Evolutionary conservation across 2,113 vertebrate species (phyloP).

Genomic region (Dasypus novemcinctus): DNA sequence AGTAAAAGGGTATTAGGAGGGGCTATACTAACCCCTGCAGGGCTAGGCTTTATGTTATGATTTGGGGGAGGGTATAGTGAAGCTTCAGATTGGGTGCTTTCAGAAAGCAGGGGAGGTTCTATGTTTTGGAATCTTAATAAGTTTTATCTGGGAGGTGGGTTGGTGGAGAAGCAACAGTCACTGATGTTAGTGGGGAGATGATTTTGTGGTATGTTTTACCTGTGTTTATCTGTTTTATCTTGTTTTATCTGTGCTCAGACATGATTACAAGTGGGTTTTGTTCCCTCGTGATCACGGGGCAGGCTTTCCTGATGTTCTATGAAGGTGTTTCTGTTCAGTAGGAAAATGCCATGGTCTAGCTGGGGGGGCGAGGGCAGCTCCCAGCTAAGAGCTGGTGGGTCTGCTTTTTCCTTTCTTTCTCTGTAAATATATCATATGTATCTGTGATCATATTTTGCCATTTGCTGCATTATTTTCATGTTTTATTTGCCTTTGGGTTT

Average conservation of each 20-base stretch:
- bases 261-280: neutral
- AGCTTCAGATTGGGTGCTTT: neutral
- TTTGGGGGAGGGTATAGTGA: neutral
- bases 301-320: neutral
- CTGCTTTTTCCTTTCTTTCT: neutral
- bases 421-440: neutral
- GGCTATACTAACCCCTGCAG: neutral
- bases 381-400: rapidly evolving
- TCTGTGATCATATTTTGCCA: neutral
- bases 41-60: neutral
- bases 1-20: neutral
- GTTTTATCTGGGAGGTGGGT: neutral
- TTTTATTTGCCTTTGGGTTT: neutral
- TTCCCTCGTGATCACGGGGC: neutral
- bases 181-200: neutral
- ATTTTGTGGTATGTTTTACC: neutral
- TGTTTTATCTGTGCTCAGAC: neutral
- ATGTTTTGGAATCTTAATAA: neutral
- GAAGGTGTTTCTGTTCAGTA: neutral
- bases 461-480: neutral
- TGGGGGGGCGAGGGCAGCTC: neutral
- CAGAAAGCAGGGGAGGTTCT: neutral
- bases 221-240: neutral
- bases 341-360: neutral
- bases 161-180: neutral